These are phyloP conservation scores for Antheraea mylitta DNA, from an alignment of 1,140 invertebrate genomes.

Conservation along the genomic window DNA sequence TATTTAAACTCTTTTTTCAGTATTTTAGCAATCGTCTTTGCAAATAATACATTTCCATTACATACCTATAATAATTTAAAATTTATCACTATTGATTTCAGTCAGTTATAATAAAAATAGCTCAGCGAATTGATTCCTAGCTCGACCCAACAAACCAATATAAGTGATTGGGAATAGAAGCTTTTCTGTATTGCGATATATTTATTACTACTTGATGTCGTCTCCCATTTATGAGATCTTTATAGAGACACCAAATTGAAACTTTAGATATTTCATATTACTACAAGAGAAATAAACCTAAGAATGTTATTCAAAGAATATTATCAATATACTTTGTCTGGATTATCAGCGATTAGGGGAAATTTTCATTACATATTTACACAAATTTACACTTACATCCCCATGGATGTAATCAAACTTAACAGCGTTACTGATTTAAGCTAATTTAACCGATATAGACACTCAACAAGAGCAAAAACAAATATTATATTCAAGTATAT, in stretches of 20 bases:
- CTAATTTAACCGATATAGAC: too few relatives aligned
- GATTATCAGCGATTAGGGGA: too few relatives aligned
- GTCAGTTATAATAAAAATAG: slow-evolving; percentile 5
- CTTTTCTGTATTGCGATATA: slow-evolving; percentile 10
- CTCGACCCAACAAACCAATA: slow-evolving; percentile 9
- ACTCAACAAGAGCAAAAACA: too few relatives aligned
- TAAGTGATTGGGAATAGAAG: not conserved
- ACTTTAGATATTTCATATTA: slow-evolving; percentile 41
- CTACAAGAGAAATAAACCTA: slow-evolving; percentile 38
- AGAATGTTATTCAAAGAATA: slow-evolving; percentile 32
- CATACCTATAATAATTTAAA: not conserved
- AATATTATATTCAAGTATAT: too few relatives aligned
- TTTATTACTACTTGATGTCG: slow-evolving; percentile 20
- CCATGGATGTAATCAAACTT: too few relatives aligned
- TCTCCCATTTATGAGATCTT: slow-evolving; percentile 9
- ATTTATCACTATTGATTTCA: not conserved
- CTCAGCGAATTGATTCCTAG: slow-evolving; percentile 12
- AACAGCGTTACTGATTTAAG: too few relatives aligned
- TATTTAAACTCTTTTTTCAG: too few relatives aligned
- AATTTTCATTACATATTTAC: too few relatives aligned
- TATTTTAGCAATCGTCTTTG: too few relatives aligned
- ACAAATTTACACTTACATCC: too few relatives aligned
- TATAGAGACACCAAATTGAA: slow-evolving; percentile 30
- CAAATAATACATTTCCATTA: not conserved
- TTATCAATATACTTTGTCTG: not conserved